Percentiles rank a stretch among this genome's conserved stretches.
phyloP scores from a whole-genome alignment of 1,140 invertebrate species.

The Bombus huntii region DNA sequence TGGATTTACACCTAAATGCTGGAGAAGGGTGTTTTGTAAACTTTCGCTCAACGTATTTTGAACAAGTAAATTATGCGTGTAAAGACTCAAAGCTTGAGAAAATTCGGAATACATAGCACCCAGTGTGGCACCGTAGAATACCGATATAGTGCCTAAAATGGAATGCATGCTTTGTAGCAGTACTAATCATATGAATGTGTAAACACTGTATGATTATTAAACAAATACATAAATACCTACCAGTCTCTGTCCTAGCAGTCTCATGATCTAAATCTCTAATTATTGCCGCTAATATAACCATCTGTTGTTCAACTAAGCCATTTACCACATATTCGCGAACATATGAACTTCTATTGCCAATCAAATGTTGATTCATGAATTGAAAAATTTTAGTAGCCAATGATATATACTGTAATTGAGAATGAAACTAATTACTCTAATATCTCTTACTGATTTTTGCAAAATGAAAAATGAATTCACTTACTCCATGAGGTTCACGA shows the following conservation, averaged over 20 bases:
- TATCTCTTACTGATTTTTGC: neutral
- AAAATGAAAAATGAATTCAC: constrained; percentile 54
- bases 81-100: constrained; percentile 90
- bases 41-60: constrained; percentile 86
- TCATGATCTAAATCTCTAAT: constrained; percentile 94
- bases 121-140: constrained; percentile 87
- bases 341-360: constrained; percentile 85
- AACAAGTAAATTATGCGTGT: constrained; percentile 93
- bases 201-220: neutral
- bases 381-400: constrained; percentile 91
- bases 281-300: constrained; percentile 91
- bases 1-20: constrained; percentile 90
- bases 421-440: constrained; percentile 21
- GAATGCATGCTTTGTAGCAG: neutral
- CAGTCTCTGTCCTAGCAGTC: constrained; percentile 90
- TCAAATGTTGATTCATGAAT: constrained; percentile 87
- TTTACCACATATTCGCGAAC: constrained; percentile 83
- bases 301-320: constrained; percentile 89
- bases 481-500: constrained; percentile 93
- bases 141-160: constrained; percentile 87
- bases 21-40: constrained; percentile 88
- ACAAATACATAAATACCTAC: constrained; percentile 76
- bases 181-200: neutral
- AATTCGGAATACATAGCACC: constrained; percentile 90
- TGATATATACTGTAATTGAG: constrained; percentile 87